Evolutionary conservation across 2,888 invertebrate genomes (phyloP).

Genomic region (Acanthosoma haemorrhoidale): DNA sequence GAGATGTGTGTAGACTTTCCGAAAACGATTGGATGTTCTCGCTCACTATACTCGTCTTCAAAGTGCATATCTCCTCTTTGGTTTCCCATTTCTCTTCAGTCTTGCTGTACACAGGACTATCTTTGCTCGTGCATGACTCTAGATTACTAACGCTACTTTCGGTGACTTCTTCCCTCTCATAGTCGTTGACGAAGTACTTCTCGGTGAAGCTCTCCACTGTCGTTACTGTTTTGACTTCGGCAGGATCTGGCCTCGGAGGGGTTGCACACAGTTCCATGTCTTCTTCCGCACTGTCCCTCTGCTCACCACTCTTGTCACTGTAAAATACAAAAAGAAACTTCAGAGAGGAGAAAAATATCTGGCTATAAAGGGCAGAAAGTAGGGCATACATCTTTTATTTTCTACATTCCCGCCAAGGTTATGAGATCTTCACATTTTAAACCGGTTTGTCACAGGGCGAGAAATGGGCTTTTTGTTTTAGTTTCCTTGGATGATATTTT

Average conservation of each 20-base stretch:
- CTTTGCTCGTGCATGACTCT: not conserved
- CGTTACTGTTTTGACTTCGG: not conserved
- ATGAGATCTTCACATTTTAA: not conserved
- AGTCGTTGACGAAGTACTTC: not conserved
- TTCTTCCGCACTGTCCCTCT: not conserved
- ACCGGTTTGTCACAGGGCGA: not conserved
- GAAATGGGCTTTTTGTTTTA: not conserved
- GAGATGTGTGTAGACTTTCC: not conserved
- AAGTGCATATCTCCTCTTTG: not conserved
- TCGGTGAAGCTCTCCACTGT: slow-evolving; percentile 24
- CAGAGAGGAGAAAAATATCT: not conserved
- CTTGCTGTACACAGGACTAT: not conserved
- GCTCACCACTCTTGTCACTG: not conserved
- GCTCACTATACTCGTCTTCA: not conserved
- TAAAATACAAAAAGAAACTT: not conserved
- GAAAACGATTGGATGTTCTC: not conserved
- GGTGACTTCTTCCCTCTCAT: not conserved
- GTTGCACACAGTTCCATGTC: not conserved
- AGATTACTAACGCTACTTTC: not conserved
- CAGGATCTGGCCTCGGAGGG: not conserved
- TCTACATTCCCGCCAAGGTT: not conserved
- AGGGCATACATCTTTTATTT: not conserved
- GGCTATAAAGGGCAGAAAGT: not conserved
- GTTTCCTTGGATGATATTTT: not conserved
- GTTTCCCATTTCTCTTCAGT: not conserved